Percentiles rank a stretch among this genome's conserved stretches.
Evolutionary conservation across 2,113 vertebrate species (phyloP).

Genomic region (Poeciliopsis prolifica): DNA sequence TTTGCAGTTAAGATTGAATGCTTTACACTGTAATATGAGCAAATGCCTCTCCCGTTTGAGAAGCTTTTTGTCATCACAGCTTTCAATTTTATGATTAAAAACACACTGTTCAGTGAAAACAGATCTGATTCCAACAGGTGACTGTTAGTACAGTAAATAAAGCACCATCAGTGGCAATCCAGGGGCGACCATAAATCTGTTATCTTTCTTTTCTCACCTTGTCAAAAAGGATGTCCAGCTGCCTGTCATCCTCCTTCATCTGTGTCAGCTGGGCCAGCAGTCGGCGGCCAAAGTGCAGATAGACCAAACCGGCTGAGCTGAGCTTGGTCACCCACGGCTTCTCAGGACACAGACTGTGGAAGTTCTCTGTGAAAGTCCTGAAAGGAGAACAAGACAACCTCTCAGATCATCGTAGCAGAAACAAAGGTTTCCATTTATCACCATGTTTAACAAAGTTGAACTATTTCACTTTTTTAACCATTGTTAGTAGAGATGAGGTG

Average conservation of each 20-base stretch:
- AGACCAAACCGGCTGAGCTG: conserved; percentile 93
- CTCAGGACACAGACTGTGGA: conserved; percentile 85
- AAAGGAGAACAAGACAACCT: background rate
- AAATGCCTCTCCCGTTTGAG: background rate
- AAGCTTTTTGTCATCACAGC: background rate
- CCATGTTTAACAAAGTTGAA: background rate
- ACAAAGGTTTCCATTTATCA: background rate
- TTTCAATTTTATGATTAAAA: background rate
- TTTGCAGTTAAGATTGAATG: no score
- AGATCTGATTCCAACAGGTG: background rate
- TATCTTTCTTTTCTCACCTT: conserved; percentile 79
- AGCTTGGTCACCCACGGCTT: conserved; percentile 94
- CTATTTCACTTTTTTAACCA: background rate
- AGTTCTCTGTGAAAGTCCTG: conserved; percentile 88
- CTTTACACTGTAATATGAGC: background rate
- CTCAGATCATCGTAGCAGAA: background rate
- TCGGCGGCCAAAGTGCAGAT: conserved; percentile 88
- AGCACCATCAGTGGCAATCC: conserved; percentile 18
- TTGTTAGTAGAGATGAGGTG: no score
- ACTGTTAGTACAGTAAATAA: conserved; percentile 15
- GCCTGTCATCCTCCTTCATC: conserved; percentile 76
- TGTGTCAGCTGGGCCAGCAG: conserved; percentile 83
- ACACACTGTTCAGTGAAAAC: background rate
- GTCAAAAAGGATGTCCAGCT: conserved; percentile 85
- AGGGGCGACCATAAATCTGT: conserved; percentile 3